Evolutionary conservation across 2,888 invertebrate species (phyloP), one percentile per base, ranked within the genome.

Genomic region (Perizoma flavofasciatum): DNA sequence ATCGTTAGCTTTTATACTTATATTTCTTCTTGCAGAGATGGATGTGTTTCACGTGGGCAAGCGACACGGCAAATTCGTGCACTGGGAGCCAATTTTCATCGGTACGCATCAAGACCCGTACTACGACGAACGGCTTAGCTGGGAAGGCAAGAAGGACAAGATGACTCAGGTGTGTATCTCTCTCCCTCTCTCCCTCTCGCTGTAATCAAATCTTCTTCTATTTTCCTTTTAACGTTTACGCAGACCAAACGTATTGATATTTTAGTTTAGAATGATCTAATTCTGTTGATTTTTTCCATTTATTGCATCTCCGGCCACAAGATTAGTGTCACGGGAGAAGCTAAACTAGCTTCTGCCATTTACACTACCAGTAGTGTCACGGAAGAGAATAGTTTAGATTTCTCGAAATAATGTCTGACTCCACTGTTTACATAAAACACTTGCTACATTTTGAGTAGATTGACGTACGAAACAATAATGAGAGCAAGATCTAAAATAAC

Each of bases 131-230:
- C 93, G 98, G 77, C 94, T 98, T 63, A 97, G 97, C 81, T 98
- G 98, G 98, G 98, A 98, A 81, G 98, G 98, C 46, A 97, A 97
- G 87, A 96, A 97, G 85, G 98, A 98, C 87, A 98, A 98, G 92
- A 98, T 98, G 98, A 97, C 97, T 62, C 98, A 98, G 95, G 98
- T 97, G 83, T 45, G 49, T 46, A 22, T n/a, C 9, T 37, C 37
- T 37, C 7, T 4, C 37, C 4, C 37, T 37, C 37, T 5, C 37
- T 35, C 6, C 5, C 8, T 11, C 4, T 9, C 33, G 44, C 50
- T 46, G 4, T 4, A 41, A 5, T 40, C n/a, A n/a, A n/a, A n/a
- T 37, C 37, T 37, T 7, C 37, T 8, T 8, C 37, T 8, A 8
- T 4, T 37, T 37, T 37, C 37, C 37, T 37, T 6, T 37, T 37